phyloP scores from a whole-genome alignment of 2,888 invertebrate species.

The Merodon equestris region DNA sequence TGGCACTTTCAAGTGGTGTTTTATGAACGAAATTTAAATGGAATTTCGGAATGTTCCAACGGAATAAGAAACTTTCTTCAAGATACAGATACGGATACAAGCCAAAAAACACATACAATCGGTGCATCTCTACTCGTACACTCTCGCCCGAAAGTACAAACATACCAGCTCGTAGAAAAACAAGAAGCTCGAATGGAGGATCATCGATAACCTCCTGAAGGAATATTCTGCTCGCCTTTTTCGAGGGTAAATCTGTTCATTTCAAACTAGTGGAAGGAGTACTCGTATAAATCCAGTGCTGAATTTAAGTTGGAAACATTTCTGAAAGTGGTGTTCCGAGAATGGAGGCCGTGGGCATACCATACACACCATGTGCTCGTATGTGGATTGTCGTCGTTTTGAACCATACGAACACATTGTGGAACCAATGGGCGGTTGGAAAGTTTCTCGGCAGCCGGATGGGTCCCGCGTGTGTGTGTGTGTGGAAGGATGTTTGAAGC shows the following conservation, averaged over 20 bases:
- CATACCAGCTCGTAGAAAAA: no score
- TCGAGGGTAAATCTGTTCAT: constrained; percentile 43
- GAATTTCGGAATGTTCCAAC: constrained; percentile 49
- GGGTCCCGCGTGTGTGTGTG: neutral
- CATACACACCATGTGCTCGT: constrained; percentile 23
- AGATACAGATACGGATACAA: constrained; percentile 38
- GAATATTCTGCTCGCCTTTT: constrained; percentile 35
- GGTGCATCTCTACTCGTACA: constrained; percentile 7
- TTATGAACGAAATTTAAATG: constrained; percentile 65
- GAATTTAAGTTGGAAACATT: constrained; percentile 50
- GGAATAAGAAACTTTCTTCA: constrained; percentile 6
- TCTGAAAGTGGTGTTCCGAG: constrained; percentile 52
- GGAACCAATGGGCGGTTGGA: constrained; percentile 16
- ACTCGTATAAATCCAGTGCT: neutral
- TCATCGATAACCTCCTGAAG: constrained; percentile 42
- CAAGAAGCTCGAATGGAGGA: neutral
- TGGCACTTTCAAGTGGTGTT: constrained; percentile 55
- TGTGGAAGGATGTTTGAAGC: constrained; percentile 18
- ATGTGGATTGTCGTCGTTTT: constrained; percentile 40
- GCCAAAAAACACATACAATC: constrained; percentile 16
- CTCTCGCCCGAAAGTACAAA: no score
- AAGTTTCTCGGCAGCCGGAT: neutral
- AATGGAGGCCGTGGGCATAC: constrained; percentile 3
- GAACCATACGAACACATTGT: constrained; percentile 28
- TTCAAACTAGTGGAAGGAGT: constrained; percentile 18